Percentiles rank a stretch among this genome's conserved stretches.
Evolutionary conservation across 2,888 invertebrate species (phyloP).

Genomic region (Epiblema foenella): DNA sequence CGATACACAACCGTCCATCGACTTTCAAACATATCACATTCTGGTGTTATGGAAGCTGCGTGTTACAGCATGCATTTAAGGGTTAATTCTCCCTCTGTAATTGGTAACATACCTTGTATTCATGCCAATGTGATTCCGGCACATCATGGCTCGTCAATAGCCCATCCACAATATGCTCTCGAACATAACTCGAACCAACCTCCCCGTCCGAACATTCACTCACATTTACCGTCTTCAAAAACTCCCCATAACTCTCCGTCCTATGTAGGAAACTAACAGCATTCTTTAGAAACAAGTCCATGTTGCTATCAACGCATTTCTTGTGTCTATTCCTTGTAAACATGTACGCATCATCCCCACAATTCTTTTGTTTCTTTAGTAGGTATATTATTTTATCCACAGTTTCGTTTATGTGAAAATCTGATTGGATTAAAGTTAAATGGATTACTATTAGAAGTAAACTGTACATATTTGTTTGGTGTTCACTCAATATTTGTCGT

Average conservation of each 20-base stretch:
- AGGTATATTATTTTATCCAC: slow-evolving; percentile 55
- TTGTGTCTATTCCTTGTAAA: slow-evolving; percentile 53
- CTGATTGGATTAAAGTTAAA: slow-evolving; percentile 51
- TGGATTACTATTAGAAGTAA: slow-evolving; percentile 54
- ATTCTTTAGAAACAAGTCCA: slow-evolving; percentile 54
- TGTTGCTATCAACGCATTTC: slow-evolving; percentile 50
- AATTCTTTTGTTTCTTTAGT: slow-evolving; percentile 52
- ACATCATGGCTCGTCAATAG: slow-evolving; percentile 62
- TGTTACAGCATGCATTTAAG: too few relatives aligned
- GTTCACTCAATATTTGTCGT: background rate
- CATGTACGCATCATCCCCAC: slow-evolving; percentile 48
- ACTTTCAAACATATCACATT: too few relatives aligned
- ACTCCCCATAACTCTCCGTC: slow-evolving; percentile 59
- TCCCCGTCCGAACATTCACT: slow-evolving; percentile 58
- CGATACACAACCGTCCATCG: too few relatives aligned
- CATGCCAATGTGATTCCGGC: slow-evolving; percentile 70
- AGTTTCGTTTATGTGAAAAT: slow-evolving; percentile 56
- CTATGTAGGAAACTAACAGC: slow-evolving; percentile 57
- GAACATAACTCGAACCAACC: slow-evolving; percentile 51
- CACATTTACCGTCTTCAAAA: slow-evolving; percentile 56
- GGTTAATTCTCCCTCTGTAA: slow-evolving; percentile 28
- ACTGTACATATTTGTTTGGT: slow-evolving; percentile 51
- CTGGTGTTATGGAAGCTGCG: too few relatives aligned
- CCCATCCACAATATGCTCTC: slow-evolving; percentile 60
- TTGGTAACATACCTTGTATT: slow-evolving; percentile 68